These are phyloP conservation scores for Cosmorhoe ocellata DNA, from an alignment of 2,888 invertebrate genomes.

Conservation along the genomic window DNA sequence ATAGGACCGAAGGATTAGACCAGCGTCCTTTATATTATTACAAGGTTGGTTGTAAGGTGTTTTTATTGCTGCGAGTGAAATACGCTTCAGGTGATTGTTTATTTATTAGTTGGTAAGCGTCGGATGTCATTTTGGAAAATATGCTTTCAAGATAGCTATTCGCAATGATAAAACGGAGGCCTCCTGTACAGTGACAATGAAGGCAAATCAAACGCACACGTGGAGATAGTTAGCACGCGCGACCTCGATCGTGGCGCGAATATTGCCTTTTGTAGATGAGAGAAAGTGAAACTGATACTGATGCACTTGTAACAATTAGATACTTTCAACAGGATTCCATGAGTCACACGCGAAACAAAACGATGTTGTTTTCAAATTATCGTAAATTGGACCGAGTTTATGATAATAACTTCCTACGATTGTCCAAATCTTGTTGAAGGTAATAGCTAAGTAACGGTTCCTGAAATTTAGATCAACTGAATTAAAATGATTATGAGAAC, in stretches of 20 bases:
- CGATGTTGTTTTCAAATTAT: conserved; percentile 46
- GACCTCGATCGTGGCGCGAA: conserved; percentile 76
- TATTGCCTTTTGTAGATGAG: conserved; percentile 67
- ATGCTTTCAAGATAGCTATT: not conserved
- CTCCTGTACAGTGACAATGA: conserved; percentile 22
- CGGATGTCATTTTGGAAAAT: too few relatives aligned
- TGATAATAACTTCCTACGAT: conserved; percentile 57
- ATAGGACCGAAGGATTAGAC: not conserved
- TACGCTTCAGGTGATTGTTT: too few relatives aligned
- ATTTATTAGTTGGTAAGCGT: too few relatives aligned
- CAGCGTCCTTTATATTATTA: not conserved
- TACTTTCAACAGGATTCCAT: conserved; percentile 77
- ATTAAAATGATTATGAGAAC: conserved; percentile 59
- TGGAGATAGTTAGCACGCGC: conserved; percentile 65
- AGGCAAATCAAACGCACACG: conserved; percentile 49
- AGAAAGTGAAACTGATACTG: conserved; percentile 79
- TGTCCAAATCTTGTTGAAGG: conserved; percentile 45
- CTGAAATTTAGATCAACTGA: conserved; percentile 46
- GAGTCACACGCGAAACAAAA: conserved; percentile 41
- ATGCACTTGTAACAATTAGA: conserved; percentile 59
- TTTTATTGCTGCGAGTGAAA: too few relatives aligned
- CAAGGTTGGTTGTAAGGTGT: too few relatives aligned
- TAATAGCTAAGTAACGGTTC: conserved; percentile 52
- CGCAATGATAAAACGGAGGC: conserved; percentile 4
- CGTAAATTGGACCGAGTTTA: conserved; percentile 47